Conservation (phyloP, 2,888 invertebrate genomes). For the Xylota sylvarum region DNA sequence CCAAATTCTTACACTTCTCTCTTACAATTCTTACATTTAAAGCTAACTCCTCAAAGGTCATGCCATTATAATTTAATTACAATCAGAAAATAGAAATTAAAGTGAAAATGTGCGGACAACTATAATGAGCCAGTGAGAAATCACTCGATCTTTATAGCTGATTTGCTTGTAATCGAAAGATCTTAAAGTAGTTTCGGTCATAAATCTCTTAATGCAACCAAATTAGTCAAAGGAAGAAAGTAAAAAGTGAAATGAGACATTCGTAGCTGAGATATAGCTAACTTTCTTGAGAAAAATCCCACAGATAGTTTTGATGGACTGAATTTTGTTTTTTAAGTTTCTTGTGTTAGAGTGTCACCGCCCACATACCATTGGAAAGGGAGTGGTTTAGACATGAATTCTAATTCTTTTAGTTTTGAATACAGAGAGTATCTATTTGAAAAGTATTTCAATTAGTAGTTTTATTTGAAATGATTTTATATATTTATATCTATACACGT, state of each 20-base stretch:
- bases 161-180: constrained; percentile 4
- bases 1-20: too few relatives aligned
- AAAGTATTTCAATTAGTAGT: too few relatives aligned
- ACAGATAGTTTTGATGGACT: neutral
- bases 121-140: neutral
- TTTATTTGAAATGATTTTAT: too few relatives aligned
- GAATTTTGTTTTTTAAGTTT: neutral
- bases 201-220: constrained; percentile 11
- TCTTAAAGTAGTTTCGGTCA: constrained; percentile 11
- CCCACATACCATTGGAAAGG: neutral
- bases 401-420: neutral
- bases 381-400: neutral
- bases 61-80: neutral
- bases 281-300: constrained; percentile 1
- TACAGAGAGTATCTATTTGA: neutral
- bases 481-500: neutral
- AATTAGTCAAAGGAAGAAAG: neutral
- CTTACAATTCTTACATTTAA: too few relatives aligned
- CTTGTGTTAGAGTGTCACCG: neutral
- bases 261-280: neutral
- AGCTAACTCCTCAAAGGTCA: neutral
- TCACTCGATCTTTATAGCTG: constrained; percentile 5
- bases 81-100: neutral
- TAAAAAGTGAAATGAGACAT: constrained; percentile 17
- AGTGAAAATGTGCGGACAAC: neutral